These are phyloP conservation scores for Sinocyclocheilus anophthalmus DNA, from an alignment of 2,113 vertebrate species.

Conservation along the genomic window DNA sequence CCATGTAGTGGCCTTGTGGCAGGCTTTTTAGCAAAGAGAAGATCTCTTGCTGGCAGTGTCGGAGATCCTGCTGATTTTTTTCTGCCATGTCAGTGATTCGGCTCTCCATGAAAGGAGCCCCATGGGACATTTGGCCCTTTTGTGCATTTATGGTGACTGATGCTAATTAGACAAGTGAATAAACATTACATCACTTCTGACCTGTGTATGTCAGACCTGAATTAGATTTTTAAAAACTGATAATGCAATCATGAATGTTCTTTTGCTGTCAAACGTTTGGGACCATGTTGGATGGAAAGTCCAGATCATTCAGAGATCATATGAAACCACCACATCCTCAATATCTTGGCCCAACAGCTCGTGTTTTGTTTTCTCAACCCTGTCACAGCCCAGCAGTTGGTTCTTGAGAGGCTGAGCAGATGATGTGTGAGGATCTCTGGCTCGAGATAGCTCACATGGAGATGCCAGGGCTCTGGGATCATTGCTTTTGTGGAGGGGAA, in stretches of 20 bases:
- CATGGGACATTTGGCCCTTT: slow-evolving; percentile 51
- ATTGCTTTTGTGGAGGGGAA: slow-evolving; percentile 58
- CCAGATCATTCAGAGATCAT: background rate
- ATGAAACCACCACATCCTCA: slow-evolving; percentile 2
- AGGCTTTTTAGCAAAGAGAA: slow-evolving; percentile 36
- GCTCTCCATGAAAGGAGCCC: slow-evolving; percentile 51
- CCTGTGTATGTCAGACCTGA: slow-evolving; percentile 43
- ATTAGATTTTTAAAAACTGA: slow-evolving; percentile 54
- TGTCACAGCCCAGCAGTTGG: slow-evolving; percentile 20
- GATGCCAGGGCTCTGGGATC: slow-evolving; percentile 54
- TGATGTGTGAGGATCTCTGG: slow-evolving; percentile 38
- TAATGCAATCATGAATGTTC: slow-evolving; percentile 41
- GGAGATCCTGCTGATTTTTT: slow-evolving; percentile 38
- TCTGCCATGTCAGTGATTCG: slow-evolving; percentile 54
- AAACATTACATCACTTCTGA: slow-evolving; percentile 49
- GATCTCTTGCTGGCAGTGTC: slow-evolving; percentile 36
- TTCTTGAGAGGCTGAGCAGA: slow-evolving; percentile 27
- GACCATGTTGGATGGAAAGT: background rate
- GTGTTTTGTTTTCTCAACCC: slow-evolving; percentile 18
- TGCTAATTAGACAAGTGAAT: slow-evolving; percentile 62
- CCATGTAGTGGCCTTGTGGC: slow-evolving; percentile 1
- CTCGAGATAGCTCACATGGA: slow-evolving; percentile 37
- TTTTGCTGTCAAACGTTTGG: background rate
- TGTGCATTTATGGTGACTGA: slow-evolving; percentile 62
- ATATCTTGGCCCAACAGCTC: background rate